phyloP scores from a whole-genome alignment of 2,797 vertebrate species.

The Acomys russatus region DNA sequence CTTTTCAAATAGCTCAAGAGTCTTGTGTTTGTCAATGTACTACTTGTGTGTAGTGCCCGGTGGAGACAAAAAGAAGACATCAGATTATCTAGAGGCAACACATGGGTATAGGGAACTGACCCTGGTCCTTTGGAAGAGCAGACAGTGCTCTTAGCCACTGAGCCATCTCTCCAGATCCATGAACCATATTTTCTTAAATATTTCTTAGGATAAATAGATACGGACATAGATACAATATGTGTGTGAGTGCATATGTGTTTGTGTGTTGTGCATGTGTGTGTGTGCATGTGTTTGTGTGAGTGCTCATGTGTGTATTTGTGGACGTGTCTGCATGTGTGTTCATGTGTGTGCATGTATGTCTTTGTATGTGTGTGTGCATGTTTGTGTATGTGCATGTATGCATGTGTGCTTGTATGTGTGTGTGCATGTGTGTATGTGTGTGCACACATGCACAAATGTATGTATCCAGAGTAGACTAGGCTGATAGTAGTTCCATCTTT shows the following conservation, averaged over 20 bases:
- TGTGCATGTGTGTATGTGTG: not conserved
- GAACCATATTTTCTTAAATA: not conserved
- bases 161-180: not conserved
- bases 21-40: not conserved
- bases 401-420: too few species aligned
- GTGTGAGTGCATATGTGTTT: not conserved
- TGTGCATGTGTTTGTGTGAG: too few species aligned
- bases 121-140: not conserved
- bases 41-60: too few species aligned
- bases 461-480: not conserved
- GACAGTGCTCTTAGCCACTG: not conserved
- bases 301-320: too few species aligned
- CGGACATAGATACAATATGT: too few species aligned
- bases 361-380: too few species aligned
- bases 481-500: not conserved
- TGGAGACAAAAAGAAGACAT: too few species aligned
- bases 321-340: too few species aligned
- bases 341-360: too few species aligned
- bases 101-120: too few species aligned
- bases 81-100: not conserved
- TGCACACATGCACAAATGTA: too few species aligned
- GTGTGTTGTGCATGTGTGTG: not conserved
- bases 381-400: too few species aligned
- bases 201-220: not conserved
- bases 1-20: not conserved